A percentile compares a stretch with the other conserved stretches of the same genome.
Evolutionary conservation across 2,888 invertebrate species (phyloP).

Genomic region (Norana najaformis): DNA sequence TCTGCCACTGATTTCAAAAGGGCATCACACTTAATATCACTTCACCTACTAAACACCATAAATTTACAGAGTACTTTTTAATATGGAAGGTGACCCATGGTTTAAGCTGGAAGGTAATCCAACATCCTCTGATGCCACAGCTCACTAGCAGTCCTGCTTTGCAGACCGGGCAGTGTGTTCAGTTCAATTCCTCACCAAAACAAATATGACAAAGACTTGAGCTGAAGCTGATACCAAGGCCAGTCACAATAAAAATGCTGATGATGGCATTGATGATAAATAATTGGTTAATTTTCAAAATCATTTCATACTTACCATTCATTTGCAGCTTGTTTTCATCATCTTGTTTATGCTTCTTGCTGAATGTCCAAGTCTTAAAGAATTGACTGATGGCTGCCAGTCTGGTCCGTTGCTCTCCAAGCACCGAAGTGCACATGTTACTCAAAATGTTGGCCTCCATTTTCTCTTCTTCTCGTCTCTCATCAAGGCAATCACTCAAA

Average conservation of each 20-base stretch:
- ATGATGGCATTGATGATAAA: not conserved
- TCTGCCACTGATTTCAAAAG: too few species aligned
- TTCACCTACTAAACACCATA: too few species aligned
- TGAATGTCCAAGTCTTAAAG: slow-evolving; percentile 6
- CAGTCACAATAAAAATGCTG: not conserved
- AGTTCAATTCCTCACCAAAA: not conserved
- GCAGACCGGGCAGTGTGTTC: not conserved
- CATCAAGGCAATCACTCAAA: not conserved
- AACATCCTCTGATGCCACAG: too few species aligned
- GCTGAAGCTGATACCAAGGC: not conserved
- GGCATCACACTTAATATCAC: too few species aligned
- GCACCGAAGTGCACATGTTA: not conserved
- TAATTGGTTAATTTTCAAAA: not conserved
- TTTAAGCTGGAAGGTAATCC: too few species aligned
- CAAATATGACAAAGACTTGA: not conserved
- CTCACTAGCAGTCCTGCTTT: too few species aligned
- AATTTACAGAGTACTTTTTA: too few species aligned
- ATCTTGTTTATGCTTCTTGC: not conserved
- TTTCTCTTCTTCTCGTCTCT: slow-evolving; percentile 3
- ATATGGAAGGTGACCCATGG: too few species aligned
- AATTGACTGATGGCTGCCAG: not conserved
- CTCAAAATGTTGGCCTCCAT: not conserved
- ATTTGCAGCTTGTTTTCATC: not conserved
- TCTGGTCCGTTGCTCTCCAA: not conserved
- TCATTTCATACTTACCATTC: not conserved